phyloP scores from a whole-genome alignment of 2,888 invertebrate genomes.

The Lamellibrachia columna region DNA sequence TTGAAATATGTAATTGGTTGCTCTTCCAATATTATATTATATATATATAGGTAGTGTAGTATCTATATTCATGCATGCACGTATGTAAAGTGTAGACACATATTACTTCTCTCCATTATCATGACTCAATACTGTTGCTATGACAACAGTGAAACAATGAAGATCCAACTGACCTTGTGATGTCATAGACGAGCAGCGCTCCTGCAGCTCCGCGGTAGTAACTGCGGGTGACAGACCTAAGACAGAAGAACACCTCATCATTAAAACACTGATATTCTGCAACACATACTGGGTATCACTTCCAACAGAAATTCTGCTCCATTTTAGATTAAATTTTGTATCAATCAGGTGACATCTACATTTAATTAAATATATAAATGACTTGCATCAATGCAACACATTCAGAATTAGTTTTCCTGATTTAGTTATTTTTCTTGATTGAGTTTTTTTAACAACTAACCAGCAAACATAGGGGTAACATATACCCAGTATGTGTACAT shows the following conservation, averaged over 20 bases:
- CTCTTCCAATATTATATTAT: too few relatives aligned
- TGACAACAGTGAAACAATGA: not conserved
- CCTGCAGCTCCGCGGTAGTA: conserved; percentile 36
- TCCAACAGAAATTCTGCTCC: not conserved
- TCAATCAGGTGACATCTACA: not conserved
- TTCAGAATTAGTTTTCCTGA: too few relatives aligned
- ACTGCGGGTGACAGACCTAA: conserved; percentile 36
- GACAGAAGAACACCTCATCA: not conserved
- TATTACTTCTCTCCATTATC: not conserved
- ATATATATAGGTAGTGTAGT: too few relatives aligned
- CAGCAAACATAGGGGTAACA: too few relatives aligned
- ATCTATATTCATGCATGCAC: not conserved
- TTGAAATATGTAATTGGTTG: too few relatives aligned
- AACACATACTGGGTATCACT: not conserved
- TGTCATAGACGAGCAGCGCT: conserved; percentile 36
- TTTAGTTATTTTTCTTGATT: too few relatives aligned
- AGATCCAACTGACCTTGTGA: conserved; percentile 31
- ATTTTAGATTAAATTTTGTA: not conserved
- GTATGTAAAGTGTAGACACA: not conserved
- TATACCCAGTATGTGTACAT: too few relatives aligned
- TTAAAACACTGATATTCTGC: too few relatives aligned
- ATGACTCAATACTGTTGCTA: not conserved
- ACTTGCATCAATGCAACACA: too few relatives aligned
- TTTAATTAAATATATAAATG: too few relatives aligned
- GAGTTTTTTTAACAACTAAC: too few relatives aligned